phyloP scores from a whole-genome alignment of 2,797 vertebrate genomes.

The Anguilla anguilla region DNA sequence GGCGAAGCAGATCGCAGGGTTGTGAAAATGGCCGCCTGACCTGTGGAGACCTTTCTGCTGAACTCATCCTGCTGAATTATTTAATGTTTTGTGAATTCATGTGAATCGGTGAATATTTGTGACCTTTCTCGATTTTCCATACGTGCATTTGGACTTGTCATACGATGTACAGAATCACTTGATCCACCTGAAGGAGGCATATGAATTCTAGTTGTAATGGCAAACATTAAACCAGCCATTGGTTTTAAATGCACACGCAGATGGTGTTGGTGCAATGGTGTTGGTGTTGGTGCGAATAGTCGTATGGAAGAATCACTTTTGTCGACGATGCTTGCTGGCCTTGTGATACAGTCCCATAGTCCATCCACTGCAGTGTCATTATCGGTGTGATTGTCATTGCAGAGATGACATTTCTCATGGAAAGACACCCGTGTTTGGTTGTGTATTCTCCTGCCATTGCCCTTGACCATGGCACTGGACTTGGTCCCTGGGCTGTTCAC shows the following conservation, averaged over 20 bases:
- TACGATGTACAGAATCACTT: background rate
- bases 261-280: no score
- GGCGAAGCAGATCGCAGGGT: background rate
- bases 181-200: background rate
- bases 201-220: background rate
- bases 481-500: no score
- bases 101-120: background rate
- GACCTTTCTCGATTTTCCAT: background rate
- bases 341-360: slow-evolving; percentile 8
- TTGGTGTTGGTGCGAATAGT: background rate
- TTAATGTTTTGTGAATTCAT: background rate
- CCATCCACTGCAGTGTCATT: background rate
- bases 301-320: background rate
- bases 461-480: no score
- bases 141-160: background rate
- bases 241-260: background rate
- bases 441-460: no score
- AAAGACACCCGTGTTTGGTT: background rate
- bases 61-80: background rate
- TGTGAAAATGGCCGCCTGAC: background rate
- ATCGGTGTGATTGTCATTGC: background rate
- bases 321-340: slow-evolving; percentile 24
- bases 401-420: background rate
- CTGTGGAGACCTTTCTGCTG: background rate
- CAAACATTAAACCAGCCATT: background rate